Percentiles rank a stretch among this genome's conserved stretches.
These are phyloP conservation scores for Oreochromis niloticus DNA, from an alignment of 2,113 vertebrate genomes.

Conservation along the genomic window DNA sequence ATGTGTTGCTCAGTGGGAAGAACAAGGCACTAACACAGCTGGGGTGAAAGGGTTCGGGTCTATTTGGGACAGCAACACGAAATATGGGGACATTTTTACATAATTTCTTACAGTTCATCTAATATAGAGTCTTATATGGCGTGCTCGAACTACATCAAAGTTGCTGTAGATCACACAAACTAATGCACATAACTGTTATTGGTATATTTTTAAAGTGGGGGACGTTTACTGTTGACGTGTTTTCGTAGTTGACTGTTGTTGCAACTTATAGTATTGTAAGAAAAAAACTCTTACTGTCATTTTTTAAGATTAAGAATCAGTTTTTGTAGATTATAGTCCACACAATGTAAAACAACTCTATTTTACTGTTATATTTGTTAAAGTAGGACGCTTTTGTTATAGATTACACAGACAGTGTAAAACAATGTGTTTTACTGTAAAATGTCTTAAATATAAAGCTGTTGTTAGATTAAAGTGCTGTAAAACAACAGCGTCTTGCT, in stretches of 20 bases:
- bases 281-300: neutral
- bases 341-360: neutral
- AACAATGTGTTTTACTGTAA: neutral
- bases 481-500: neutral
- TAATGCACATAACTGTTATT: neutral
- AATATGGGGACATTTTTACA: slow-evolving; percentile 36
- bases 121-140: neutral
- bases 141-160: neutral
- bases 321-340: neutral
- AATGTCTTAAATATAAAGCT: neutral
- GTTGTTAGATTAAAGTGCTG: neutral
- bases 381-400: neutral
- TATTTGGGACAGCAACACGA: slow-evolving; percentile 27
- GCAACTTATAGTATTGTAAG: neutral
- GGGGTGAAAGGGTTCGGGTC: slow-evolving; percentile 32
- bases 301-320: neutral
- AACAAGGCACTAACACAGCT: slow-evolving; percentile 44
- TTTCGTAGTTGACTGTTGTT: neutral
- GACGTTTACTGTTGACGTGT: neutral
- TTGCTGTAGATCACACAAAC: neutral
- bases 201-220: neutral
- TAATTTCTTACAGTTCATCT: neutral
- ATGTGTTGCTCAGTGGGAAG: slow-evolving; percentile 50
- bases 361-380: neutral
- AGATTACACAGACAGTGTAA: neutral